A percentile compares a stretch with the other conserved stretches of the same genome.
These are phyloP conservation scores for Lutraria rhynchaena DNA, from an alignment of 1,140 invertebrate genomes.

Conservation along the genomic window DNA sequence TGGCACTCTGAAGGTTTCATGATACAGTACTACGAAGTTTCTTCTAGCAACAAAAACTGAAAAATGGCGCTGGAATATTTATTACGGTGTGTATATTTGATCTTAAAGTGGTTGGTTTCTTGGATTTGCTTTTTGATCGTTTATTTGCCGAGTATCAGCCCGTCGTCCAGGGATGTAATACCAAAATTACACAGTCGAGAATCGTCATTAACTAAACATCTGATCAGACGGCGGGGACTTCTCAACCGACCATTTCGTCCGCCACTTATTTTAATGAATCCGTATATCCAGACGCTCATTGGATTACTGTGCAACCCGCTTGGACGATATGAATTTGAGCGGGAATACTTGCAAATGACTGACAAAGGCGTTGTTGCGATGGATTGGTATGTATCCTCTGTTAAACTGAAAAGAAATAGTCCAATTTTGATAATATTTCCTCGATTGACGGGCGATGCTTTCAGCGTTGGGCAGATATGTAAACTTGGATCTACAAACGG, in stretches of 20 bases:
- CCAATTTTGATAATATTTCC: constrained; percentile 67
- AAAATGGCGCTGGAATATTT: too few relatives aligned
- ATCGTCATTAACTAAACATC: constrained; percentile 43
- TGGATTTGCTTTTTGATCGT: too few relatives aligned
- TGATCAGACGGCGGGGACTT: constrained; percentile 13
- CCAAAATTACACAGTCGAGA: constrained; percentile 30
- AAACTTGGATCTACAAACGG: constrained; percentile 57
- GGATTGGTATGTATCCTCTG: constrained; percentile 25
- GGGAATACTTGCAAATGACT: constrained; percentile 50
- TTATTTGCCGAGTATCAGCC: too few relatives aligned
- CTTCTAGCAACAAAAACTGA: too few relatives aligned
- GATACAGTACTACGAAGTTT: too few relatives aligned
- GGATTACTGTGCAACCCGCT: constrained; percentile 22
- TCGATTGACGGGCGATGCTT: constrained; percentile 64
- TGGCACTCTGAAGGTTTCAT: too few relatives aligned
- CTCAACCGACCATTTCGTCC: constrained; percentile 44
- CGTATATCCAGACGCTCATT: constrained; percentile 41
- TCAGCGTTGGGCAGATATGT: constrained; percentile 52
- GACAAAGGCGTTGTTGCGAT: constrained; percentile 49
- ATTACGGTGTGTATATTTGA: too few relatives aligned
- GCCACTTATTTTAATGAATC: constrained; percentile 3
- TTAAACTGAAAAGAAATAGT: constrained; percentile 23
- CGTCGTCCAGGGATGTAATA: constrained; percentile 17
- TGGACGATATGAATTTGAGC: constrained; percentile 18
- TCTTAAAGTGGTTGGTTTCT: too few relatives aligned